Evolutionary conservation across 2,113 vertebrate genomes (phyloP), one percentile per base, ranked within the genome.

Genomic region (Engraulis encrasicolus): DNA sequence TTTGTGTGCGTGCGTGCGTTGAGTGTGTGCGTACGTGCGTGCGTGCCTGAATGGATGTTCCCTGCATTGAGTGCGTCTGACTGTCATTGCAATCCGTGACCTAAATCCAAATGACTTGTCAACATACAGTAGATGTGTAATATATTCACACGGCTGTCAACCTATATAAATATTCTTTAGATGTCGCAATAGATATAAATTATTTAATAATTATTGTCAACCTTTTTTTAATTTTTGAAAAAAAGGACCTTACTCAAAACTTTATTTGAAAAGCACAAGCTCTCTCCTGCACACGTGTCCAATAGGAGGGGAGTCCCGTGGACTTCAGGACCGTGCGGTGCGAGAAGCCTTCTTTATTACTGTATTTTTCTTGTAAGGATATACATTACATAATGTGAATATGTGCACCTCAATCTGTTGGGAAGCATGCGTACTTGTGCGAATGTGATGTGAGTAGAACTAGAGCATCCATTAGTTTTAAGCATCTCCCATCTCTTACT

Each of bases 281-380:
- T 48, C 61, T 85, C 81, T 37, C n/a, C n/a, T 81, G 81, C 86
- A 79, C 36, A 52, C 45, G 78, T 66, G 31, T 31, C 23, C 15
- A 74, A 31, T 74, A 74, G 66, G 66, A 74, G 6, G 52, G 14
- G 31, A 34, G 27, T 36, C 19, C 20, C 5, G 79, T 23, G 2
- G 15, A 74, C 34, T 74, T 74, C 31, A 34, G 80, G 52, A 79
- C 80, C 79, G 71, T 77, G 50, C 50, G n/a, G n/a, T n/a, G n/a
- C n/a, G n/a, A 74, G 58, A 90, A 58, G 88, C 86, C 88, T 87
- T 89, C 87, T 91, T n/a, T n/a, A n/a, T n/a, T n/a, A n/a, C n/a
- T n/a, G n/a, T 90, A 89, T 90, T 89, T 88, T 89, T 88, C 90
- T 89, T 90, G 85, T 90, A 89, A 85, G 87, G 50, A 85, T 90